Conservation (phyloP, 2,113 vertebrate genomes). For the Sinocyclocheilus anshuiensis region DNA sequence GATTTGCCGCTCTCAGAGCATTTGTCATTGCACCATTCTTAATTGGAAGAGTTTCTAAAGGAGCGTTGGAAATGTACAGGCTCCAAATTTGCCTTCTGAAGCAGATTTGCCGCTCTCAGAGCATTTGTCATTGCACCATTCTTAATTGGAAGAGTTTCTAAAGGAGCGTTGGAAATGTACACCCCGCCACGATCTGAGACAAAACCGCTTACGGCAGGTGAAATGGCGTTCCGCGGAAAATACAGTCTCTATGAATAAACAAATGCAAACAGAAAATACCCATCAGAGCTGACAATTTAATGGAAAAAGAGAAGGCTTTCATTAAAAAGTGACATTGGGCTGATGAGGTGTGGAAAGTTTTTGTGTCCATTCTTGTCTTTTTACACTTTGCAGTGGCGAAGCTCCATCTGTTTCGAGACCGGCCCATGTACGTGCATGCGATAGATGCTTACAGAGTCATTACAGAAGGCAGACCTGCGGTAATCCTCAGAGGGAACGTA, state of each 20-base stretch:
- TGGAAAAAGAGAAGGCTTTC: conserved; percentile 40
- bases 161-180: conserved; percentile 1
- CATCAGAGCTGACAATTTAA: conserved; percentile 42
- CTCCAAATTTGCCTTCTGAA: conserved; percentile 45
- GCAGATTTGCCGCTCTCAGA: conserved; percentile 30
- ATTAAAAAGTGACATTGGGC: conserved; percentile 43
- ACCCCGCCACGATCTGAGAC: conserved; percentile 9
- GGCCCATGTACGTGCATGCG: conserved; percentile 15
- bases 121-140: conserved; percentile 19
- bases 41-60: conserved; percentile 40
- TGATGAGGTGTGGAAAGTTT: conserved; percentile 45
- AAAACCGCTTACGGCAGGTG: conserved; percentile 35
- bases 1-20: conserved; percentile 25
- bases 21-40: conserved; percentile 22
- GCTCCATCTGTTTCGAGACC: conserved; percentile 29
- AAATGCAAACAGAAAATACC: conserved; percentile 44
- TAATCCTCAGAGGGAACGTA: conserved; percentile 50
- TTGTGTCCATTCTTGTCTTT: conserved; percentile 40
- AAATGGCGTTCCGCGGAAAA: conserved; percentile 13
- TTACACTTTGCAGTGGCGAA: conserved; percentile 28
- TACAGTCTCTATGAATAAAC: conserved; percentile 41
- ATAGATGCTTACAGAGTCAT: conserved; percentile 44
- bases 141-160: conserved; percentile 35
- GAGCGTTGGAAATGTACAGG: neutral
- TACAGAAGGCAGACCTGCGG: conserved; percentile 47